phyloP scores from a whole-genome alignment of 1,140 invertebrate species.

The Heliconius hermathena region DNA sequence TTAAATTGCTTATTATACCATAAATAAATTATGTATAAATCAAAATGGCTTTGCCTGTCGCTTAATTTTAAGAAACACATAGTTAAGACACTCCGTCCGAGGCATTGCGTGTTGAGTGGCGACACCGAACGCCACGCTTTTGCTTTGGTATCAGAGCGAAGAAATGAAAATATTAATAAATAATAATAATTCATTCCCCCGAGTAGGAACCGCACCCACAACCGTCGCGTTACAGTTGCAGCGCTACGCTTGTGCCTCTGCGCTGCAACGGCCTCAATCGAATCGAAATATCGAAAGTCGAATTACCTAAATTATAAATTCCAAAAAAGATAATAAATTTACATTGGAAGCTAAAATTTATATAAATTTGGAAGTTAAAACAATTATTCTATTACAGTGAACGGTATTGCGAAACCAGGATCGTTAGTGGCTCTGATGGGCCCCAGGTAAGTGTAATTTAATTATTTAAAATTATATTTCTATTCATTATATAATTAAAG shows the following conservation, averaged over 20 bases:
- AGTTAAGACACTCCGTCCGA: no score
- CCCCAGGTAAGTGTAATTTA: conserved; percentile 84
- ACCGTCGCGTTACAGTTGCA: no score
- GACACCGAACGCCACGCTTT: no score
- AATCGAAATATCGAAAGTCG: no score
- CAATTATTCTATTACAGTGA: conserved; percentile 80
- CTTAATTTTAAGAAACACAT: neutral
- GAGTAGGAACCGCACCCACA: no score
- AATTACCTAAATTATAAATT: neutral
- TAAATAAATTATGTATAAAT: neutral
- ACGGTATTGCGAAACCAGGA: conserved; percentile 90
- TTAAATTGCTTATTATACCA: neutral
- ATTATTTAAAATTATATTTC: neutral
- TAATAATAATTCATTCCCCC: no score
- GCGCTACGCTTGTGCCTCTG: no score
- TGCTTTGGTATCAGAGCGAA: no score
- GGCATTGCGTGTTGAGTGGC: no score
- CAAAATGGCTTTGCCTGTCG: neutral
- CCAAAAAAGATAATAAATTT: neutral
- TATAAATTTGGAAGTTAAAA: neutral
- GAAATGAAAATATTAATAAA: no score
- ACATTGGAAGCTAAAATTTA: neutral
- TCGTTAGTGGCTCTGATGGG: conserved; percentile 95
- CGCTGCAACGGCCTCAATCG: no score
- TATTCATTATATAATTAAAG: no score